Base-by-base conservation (phyloP, 2,113 vertebrate genomes). In the Thalassoma bifasciatum region DNA sequence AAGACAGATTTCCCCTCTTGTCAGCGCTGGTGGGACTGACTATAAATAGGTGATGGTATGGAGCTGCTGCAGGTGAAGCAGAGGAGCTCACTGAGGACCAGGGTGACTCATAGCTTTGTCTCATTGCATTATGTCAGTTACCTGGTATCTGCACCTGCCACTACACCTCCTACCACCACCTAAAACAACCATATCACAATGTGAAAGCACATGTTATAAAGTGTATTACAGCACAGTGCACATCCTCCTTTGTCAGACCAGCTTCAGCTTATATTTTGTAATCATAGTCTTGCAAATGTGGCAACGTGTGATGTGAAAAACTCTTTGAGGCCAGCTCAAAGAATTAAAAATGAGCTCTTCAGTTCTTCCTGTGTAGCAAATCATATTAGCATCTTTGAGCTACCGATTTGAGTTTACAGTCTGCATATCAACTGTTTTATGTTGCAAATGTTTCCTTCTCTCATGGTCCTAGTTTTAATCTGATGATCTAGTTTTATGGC, bases 11-110 rank as follows among this genome's bases (percentile, higher is more conserved):
- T 54, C 52, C 42, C 72, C n/a, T 42, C 73, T 78, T 64, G 71
- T 67, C 77, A 47, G 67, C 26, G 62, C 14, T 49, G 66, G 58
- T 62, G 84, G 64, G 66, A 62, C 51, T 72, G 72, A 74, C 85
- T 88, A 90, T 92, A 89, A 92, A 92, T 92, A 92, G 83, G 76
- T 70, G 76, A 86, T 83, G 11, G 61, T 79, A 88, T 58, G 75
- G 72, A 84, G 75, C 30, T 6, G 22, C 79, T 82, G 83, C 82
- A 83, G 88, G 87, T 90, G 87, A 85, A 77, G 83, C 60, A 79
- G 65, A 64, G 77, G 64, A 84, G 77, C 79, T 67, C 38, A 21
- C 86, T 22, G 59, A 65, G 65, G 49, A 72, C 71, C 16, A 10
- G 8, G 69, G 81, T 88, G 88, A 90, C 75, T 91, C 86, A 89